These are phyloP conservation scores for Aeoliscus strigatus DNA, from an alignment of 2,797 vertebrate species.

Conservation along the genomic window DNA sequence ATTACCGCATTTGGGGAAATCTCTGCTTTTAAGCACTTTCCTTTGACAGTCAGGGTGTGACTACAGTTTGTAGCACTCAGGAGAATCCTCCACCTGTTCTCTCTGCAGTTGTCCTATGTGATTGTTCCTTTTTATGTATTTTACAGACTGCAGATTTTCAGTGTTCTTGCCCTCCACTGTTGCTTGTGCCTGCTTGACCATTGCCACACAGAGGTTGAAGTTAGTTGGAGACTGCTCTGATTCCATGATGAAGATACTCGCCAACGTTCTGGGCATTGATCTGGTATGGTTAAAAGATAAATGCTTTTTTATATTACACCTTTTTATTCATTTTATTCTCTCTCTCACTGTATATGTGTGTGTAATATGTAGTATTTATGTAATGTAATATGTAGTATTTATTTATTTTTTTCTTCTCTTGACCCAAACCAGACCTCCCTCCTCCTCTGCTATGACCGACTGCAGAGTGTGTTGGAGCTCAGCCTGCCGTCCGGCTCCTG, in stretches of 20 bases:
- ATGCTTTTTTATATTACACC: too few relatives aligned
- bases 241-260: constrained; percentile 37
- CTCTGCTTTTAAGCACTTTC: constrained; percentile 23
- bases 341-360: too few relatives aligned
- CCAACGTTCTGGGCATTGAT: constrained; percentile 46
- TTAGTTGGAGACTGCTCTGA: constrained; percentile 14
- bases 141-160: constrained; percentile 53
- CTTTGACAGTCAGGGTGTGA: constrained; percentile 56
- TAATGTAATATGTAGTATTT: not conserved
- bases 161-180: constrained; percentile 55
- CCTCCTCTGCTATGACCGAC: constrained; percentile 77
- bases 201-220: constrained; percentile 35
- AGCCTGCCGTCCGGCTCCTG: constrained; percentile 62
- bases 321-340: too few relatives aligned
- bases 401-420: constrained; percentile 16
- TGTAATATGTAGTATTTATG: too few relatives aligned
- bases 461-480: constrained; percentile 75
- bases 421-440: constrained; percentile 74
- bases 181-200: constrained; percentile 54
- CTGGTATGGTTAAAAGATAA: constrained; percentile 57
- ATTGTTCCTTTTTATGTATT: too few relatives aligned
- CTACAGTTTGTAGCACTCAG: constrained; percentile 14
- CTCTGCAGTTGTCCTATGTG: constrained; percentile 2
- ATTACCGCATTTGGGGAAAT: constrained; percentile 45
- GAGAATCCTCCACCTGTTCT: constrained; percentile 7